phyloP scores from a whole-genome alignment of 2,888 invertebrate species.

The Brachypterus glaber region DNA sequence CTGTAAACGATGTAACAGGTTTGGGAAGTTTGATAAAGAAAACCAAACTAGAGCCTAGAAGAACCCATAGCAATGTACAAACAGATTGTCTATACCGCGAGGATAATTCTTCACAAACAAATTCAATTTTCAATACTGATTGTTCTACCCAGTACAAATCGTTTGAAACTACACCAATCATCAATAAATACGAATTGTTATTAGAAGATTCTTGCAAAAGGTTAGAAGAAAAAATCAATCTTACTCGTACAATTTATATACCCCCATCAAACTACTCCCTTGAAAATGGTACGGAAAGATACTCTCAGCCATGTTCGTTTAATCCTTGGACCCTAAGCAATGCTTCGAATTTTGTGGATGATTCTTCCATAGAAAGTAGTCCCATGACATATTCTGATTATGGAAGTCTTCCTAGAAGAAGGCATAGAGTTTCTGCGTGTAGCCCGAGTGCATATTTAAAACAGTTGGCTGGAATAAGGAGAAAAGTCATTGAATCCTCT shows the following conservation, averaged over 20 bases:
- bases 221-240: conserved; percentile 32
- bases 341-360: conserved; percentile 21
- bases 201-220: conserved; percentile 35
- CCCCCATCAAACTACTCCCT: background rate
- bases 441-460: conserved; percentile 50
- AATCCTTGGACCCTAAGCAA: conserved; percentile 21
- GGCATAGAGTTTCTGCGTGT: conserved; percentile 27
- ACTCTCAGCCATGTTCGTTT: background rate
- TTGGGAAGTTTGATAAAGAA: conserved; percentile 16
- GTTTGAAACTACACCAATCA: conserved; percentile 22
- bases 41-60: conserved; percentile 9
- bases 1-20: conserved; percentile 29
- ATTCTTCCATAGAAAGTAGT: conserved; percentile 36
- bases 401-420: conserved; percentile 35
- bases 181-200: conserved; percentile 36
- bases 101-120: conserved; percentile 22
- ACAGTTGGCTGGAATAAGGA: conserved; percentile 48
- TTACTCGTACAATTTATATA: conserved; percentile 9
- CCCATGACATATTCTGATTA: conserved; percentile 36
- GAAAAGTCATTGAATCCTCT: conserved; percentile 46
- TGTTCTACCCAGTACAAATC: conserved; percentile 21
- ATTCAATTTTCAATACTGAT: conserved; percentile 14
- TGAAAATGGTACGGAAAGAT: background rate
- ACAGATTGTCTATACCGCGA: conserved; percentile 10
- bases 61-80: conserved; percentile 11